Conservation (phyloP, 2,113 vertebrate genomes). For the Microtus pennsylvanicus region DNA sequence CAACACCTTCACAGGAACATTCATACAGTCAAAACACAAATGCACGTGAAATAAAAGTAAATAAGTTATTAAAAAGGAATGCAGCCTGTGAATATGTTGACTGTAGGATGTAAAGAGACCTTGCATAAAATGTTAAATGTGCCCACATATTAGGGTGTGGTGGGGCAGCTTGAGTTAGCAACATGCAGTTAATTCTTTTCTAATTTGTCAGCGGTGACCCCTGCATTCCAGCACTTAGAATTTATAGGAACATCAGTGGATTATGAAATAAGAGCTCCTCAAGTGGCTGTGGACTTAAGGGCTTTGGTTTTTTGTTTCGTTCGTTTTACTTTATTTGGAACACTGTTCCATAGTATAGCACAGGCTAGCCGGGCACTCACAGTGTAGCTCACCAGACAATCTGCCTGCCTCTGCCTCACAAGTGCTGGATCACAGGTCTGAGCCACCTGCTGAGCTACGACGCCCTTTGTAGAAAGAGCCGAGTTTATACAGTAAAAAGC, state of each 20-base stretch:
- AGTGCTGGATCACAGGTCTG: not conserved
- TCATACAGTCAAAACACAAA: too few species aligned
- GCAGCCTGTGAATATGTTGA: not conserved
- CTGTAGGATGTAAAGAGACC: not conserved
- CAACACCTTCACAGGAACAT: too few species aligned
- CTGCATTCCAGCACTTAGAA: not conserved
- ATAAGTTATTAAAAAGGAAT: not conserved
- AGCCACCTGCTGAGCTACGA: not conserved
- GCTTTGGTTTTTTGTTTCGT: not conserved
- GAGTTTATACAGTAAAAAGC: not conserved
- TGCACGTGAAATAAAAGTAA: too few species aligned
- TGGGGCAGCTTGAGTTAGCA: not conserved
- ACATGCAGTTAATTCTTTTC: not conserved
- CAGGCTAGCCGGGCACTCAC: not conserved
- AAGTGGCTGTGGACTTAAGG: too few species aligned
- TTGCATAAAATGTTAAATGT: not conserved
- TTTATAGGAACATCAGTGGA: not conserved
- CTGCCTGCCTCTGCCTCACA: not conserved
- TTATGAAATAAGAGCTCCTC: not conserved
- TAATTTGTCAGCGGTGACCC: not conserved
- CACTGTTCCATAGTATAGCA: too few species aligned
- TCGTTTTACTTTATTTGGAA: not conserved
- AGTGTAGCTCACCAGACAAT: not conserved
- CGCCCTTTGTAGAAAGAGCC: not conserved
- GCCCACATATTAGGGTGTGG: not conserved